Evolutionary conservation across 1,140 invertebrate species (phyloP).

Genomic region (Procambarus clarkii): DNA sequence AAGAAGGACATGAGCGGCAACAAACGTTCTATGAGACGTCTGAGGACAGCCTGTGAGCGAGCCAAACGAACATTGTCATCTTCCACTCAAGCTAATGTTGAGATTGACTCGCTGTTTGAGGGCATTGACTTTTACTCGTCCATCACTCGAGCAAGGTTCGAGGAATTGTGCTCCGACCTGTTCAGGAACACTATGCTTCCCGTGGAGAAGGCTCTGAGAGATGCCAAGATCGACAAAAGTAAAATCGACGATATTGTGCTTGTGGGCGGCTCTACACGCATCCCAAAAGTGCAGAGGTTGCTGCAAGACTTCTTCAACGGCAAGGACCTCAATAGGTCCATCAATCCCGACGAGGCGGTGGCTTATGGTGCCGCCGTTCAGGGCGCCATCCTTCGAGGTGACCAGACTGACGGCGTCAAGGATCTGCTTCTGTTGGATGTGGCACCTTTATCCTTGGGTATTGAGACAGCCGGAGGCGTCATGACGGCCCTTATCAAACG

Average conservation of each 20-base stretch:
- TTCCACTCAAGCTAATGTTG: conserved; percentile 77
- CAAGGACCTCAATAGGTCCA: conserved; percentile 84
- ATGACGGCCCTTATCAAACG: conserved; percentile 73
- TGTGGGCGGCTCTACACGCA: conserved; percentile 87
- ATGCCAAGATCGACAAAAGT: conserved; percentile 85
- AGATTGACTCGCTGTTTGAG: conserved; percentile 84
- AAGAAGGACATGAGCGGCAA: conserved; percentile 74
- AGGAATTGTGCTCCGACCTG: conserved; percentile 75
- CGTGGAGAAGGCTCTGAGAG: conserved; percentile 84
- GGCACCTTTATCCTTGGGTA: conserved; percentile 56
- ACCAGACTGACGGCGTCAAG: conserved; percentile 87
- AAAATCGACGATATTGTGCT: conserved; percentile 86
- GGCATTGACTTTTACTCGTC: conserved; percentile 80
- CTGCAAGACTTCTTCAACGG: conserved; percentile 84
- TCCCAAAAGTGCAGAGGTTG: conserved; percentile 83
- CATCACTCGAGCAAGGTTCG: conserved; percentile 78
- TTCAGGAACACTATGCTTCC: conserved; percentile 80
- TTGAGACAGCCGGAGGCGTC: conserved; percentile 75
- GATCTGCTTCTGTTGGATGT: conserved; percentile 82
- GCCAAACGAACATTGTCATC: conserved; percentile 78
- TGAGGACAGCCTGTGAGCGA: conserved; percentile 83
- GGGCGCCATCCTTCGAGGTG: conserved; percentile 86
- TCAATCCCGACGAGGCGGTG: conserved; percentile 79
- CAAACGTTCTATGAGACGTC: conserved; percentile 75
- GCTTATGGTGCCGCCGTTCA: conserved; percentile 84